A percentile compares a stretch with the other conserved stretches of the same genome.
These are phyloP conservation scores for Hyperopisus bebe DNA, from an alignment of 2,113 vertebrate genomes.

Conservation along the genomic window DNA sequence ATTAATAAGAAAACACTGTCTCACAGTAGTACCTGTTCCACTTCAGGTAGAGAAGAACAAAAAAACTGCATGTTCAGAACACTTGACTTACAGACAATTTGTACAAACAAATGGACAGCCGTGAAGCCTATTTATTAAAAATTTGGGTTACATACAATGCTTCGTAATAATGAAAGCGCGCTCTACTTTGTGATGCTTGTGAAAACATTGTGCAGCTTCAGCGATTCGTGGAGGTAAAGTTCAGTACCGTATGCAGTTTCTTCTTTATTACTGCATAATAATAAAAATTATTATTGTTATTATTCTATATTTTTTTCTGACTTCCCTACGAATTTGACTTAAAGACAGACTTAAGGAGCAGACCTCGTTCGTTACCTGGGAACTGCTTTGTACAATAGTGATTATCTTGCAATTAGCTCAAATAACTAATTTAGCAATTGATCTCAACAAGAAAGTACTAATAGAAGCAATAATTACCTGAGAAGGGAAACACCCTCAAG, in stretches of 20 bases:
- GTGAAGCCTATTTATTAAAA: not conserved
- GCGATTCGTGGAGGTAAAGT: not conserved
- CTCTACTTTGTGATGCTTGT: not conserved
- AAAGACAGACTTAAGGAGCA: not conserved
- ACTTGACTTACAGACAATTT: not conserved
- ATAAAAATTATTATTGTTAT: not conserved
- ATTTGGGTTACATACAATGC: not conserved
- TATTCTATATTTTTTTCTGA: not conserved
- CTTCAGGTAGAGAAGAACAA: not conserved
- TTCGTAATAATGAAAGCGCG: not conserved
- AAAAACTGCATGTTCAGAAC: not conserved
- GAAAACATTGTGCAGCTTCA: not conserved
- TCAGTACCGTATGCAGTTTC: not conserved
- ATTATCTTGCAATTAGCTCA: slow-evolving; percentile 59
- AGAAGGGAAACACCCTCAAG: slow-evolving; percentile 27
- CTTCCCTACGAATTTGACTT: not conserved
- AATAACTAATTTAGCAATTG: slow-evolving; percentile 65
- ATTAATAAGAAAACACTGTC: not conserved
- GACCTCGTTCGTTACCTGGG: not conserved
- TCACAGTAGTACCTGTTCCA: not conserved
- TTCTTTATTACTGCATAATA: not conserved
- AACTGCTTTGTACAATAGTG: not conserved
- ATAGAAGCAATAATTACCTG: slow-evolving; percentile 39
- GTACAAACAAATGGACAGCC: not conserved
- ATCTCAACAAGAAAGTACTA: slow-evolving; percentile 46